Conservation (phyloP, 2,113 vertebrate species). For the Anguilla japonica region DNA sequence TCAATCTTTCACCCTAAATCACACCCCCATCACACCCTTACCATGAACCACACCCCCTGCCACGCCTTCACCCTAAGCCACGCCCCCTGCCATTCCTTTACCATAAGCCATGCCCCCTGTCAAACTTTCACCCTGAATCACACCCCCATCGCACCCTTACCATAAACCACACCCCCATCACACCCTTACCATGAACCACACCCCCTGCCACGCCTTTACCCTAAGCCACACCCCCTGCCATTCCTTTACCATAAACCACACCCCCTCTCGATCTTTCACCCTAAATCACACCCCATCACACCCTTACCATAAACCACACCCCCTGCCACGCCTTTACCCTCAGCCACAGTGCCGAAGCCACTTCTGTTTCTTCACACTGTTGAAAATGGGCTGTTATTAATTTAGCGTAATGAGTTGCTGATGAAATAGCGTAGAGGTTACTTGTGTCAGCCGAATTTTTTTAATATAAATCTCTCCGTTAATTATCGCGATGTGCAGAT, state of each 20-base stretch:
- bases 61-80: no score
- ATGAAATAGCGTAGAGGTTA: not conserved
- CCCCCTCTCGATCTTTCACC: not conserved
- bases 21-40: not conserved
- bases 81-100: no score
- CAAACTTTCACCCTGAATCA: no score
- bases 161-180: no score
- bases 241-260: not conserved
- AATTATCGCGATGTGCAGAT: not conserved
- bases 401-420: not conserved
- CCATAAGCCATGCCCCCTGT: no score
- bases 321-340: no score
- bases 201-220: not conserved
- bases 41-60: not conserved
- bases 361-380: no score
- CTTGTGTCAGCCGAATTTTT: not conserved
- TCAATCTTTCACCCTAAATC: not conserved
- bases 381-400: not conserved
- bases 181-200: no score
- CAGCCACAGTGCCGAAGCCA: no score
- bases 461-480: not conserved
- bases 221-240: not conserved
- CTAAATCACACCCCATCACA: not conserved
- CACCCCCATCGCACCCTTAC: no score
- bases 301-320: no score